Conservation (phyloP, 2,797 vertebrate genomes). For the Taenioides sp. region DNA sequence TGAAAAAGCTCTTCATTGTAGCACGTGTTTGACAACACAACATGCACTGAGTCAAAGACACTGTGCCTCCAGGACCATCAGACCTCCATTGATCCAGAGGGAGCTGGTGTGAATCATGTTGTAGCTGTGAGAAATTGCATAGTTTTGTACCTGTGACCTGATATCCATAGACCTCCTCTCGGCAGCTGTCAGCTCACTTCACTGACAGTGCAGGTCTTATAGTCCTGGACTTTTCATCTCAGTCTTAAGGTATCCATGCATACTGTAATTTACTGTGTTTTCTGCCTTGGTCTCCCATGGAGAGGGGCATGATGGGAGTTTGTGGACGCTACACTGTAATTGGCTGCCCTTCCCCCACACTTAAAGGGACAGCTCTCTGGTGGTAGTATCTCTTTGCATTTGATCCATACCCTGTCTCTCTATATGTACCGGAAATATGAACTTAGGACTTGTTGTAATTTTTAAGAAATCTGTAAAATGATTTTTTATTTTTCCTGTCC, state of each 20-base stretch:
- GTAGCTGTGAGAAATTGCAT: neutral
- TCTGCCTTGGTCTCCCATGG: constrained; percentile 76
- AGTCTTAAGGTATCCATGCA: constrained; percentile 40
- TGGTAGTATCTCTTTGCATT: constrained; percentile 73
- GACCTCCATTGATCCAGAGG: constrained; percentile 33
- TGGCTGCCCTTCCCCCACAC: constrained; percentile 55
- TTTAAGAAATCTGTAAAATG: constrained; percentile 46
- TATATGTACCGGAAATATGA: constrained; percentile 24
- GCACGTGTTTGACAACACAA: constrained; percentile 45
- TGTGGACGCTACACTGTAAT: constrained; percentile 80
- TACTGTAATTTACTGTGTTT: constrained; percentile 67
- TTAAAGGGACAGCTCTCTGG: constrained; percentile 28
- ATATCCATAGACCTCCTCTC: neutral
- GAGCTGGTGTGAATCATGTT: neutral
- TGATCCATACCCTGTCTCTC: constrained; percentile 42
- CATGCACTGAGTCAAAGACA: constrained; percentile 51
- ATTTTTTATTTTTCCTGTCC: constrained; percentile 58
- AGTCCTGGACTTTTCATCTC: constrained; percentile 53
- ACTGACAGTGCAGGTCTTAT: constrained; percentile 44
- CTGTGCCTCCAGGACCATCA: constrained; percentile 48
- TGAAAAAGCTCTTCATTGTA: constrained; percentile 32
- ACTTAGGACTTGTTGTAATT: constrained; percentile 44
- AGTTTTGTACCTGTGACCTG: constrained; percentile 3
- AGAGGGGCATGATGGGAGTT: constrained; percentile 75
- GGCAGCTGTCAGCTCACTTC: neutral